These are phyloP conservation scores for Podargus strigoides DNA, from an alignment of 2,797 vertebrate species.

Conservation along the genomic window DNA sequence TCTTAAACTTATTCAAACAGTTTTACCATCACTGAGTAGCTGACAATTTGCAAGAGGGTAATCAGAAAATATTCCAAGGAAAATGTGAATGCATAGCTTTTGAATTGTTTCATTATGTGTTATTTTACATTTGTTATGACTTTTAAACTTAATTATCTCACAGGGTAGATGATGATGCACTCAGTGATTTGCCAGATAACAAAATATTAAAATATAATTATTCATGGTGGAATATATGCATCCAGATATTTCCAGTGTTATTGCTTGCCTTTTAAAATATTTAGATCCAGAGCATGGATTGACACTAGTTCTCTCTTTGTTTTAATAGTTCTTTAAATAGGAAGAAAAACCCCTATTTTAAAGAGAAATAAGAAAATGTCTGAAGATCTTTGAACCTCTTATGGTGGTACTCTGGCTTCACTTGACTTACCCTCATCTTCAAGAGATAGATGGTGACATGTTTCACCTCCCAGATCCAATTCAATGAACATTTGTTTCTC, in stretches of 20 bases:
- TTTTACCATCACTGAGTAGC: slow-evolving; percentile 44
- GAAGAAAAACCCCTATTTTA: not conserved
- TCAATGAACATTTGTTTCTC: not conserved
- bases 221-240: slow-evolving; percentile 24
- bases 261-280: slow-evolving; percentile 50
- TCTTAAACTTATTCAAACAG: slow-evolving; percentile 54
- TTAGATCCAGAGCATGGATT: not conserved
- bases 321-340: not conserved
- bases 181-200: not conserved
- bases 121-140: slow-evolving; percentile 56
- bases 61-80: slow-evolving; percentile 46
- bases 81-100: slow-evolving; percentile 1
- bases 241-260: slow-evolving; percentile 17
- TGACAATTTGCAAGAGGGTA: slow-evolving; percentile 17
- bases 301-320: not conserved
- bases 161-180: slow-evolving; percentile 1
- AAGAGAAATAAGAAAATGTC: not conserved
- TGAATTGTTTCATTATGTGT: slow-evolving; percentile 27
- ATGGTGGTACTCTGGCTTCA: not conserved
- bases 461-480: not conserved
- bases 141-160: slow-evolving; percentile 57
- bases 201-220: slow-evolving; percentile 42
- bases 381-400: not conserved
- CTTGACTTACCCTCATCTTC: not conserved
- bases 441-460: not conserved